Base-by-base conservation (phyloP, 2,113 vertebrate genomes). In the Rhea pennata region DNA sequence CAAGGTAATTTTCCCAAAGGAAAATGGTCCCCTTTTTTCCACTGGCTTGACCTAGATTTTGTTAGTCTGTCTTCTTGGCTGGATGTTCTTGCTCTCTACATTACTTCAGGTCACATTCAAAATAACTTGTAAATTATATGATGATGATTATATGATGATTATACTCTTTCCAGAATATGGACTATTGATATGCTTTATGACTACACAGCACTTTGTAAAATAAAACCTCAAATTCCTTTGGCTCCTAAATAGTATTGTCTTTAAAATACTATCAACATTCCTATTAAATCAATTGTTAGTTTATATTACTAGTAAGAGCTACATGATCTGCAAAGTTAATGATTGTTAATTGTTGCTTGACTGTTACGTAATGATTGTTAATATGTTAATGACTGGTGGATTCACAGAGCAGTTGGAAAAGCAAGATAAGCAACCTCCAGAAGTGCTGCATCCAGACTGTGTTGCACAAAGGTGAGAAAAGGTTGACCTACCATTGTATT, bases 401-500 rank as follows among this genome's bases (percentile, higher is more conserved):
- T 93, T 93, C 85, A 76, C 20, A 92, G 58, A 73, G 31, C 82
- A 83, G 85, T 92, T 94, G 92, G 62, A 83, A 94, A 92, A 46
- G 50, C 29, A 77, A 95, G 88, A 96, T 96, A 97, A 94, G 91
- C 20, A 92, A 13, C 26, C 44, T 21, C 72, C 58, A 40, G 29
- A 93, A 84, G 16, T 88, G 33, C 23, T 58, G 29, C 72, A 88
- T 73, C 42, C 83, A 59, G 59, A 16, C 50, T 88, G 23, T 74
- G 54, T 66, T 92, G 88, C 72, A 84, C 29, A 77, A 58, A 93
- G 73, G 77, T 71, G 72, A 88, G 54, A 59, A 90, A 80, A 92
- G 65, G 69, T 90, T 92, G 76, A 24, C 86, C 22, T 71, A 92
- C 40, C 36, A 21, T 80, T 20, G 77, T 90, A 70, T 70, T 73